Evolutionary conservation across 2,113 vertebrate species (phyloP).

Genomic region (Pelusios castaneus): DNA sequence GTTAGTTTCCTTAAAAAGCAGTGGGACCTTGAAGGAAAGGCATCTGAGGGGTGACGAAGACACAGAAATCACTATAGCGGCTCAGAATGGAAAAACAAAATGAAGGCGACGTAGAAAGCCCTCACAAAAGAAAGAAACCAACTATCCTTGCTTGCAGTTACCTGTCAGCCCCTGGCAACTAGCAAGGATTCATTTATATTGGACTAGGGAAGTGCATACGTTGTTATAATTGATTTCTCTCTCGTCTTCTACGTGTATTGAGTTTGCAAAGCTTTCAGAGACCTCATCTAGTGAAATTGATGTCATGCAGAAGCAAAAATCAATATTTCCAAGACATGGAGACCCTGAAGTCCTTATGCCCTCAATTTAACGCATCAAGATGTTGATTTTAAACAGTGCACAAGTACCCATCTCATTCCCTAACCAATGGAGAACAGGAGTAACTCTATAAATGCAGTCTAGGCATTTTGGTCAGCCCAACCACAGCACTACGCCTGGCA

Average conservation of each 20-base stretch:
- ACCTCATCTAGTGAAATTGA: background rate
- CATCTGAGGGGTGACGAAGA: background rate
- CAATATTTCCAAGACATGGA: rapidly evolving
- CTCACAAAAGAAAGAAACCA: background rate
- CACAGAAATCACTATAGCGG: background rate
- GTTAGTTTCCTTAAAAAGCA: no score
- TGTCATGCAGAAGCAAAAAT: background rate
- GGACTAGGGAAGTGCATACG: rapidly evolving
- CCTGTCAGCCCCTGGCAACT: background rate
- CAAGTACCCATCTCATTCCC: no score
- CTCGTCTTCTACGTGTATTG: background rate
- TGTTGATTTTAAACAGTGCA: background rate
- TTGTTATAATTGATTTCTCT: background rate
- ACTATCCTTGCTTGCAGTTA: background rate
- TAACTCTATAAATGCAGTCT: background rate
- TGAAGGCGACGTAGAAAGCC: background rate
- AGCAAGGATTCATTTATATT: background rate
- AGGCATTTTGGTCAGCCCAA: background rate
- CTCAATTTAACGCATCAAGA: background rate
- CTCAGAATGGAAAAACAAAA: background rate
- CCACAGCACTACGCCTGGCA: background rate
- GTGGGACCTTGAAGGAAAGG: no score
- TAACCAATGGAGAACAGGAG: no score
- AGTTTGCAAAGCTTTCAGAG: background rate
- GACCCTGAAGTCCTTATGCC: background rate